Evolutionary conservation across 2,113 vertebrate genomes (phyloP).

Genomic region (rabbit (Oryctolagus cuniculus)): mOryCun1.1 NC_091453.1:37479501-37480000

Average conservation of each 20-base stretch:
- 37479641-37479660: neutral
- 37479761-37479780: slow-evolving; percentile 56
- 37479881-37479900: slow-evolving; percentile 39
- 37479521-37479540: neutral
- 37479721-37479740: neutral
- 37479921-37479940: slow-evolving; percentile 60
- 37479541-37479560: slow-evolving; percentile 46
- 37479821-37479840: slow-evolving; percentile 46
- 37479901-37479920: slow-evolving; percentile 63
- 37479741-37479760: neutral
- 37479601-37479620: slow-evolving; percentile 42
- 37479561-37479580: slow-evolving; percentile 23
- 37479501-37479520: slow-evolving; percentile 38
- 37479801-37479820: slow-evolving; percentile 56
- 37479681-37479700: slow-evolving; percentile 44
- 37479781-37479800: slow-evolving; percentile 39
- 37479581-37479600: slow-evolving; percentile 60
- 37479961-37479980: slow-evolving; percentile 60
- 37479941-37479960: slow-evolving; percentile 52
- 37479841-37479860: slow-evolving; percentile 65
- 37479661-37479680: slow-evolving; percentile 53
- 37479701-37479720: neutral
- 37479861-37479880: slow-evolving; percentile 59
- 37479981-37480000: slow-evolving; percentile 67
- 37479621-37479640: slow-evolving; percentile 50